Evolutionary conservation across 2,113 vertebrate species (phyloP).

Genomic region (Numenius arquata): DNA sequence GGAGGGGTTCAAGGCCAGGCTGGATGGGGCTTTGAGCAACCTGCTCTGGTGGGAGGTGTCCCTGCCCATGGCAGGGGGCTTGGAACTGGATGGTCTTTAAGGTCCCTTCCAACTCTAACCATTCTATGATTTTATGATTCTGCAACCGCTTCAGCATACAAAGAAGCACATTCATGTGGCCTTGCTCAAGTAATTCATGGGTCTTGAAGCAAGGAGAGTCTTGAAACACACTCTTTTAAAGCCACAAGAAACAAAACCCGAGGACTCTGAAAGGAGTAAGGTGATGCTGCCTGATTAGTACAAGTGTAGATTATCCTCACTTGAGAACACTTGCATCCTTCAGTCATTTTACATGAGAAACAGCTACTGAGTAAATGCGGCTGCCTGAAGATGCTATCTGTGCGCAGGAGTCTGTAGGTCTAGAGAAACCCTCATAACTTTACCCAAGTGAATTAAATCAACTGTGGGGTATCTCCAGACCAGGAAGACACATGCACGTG

Average conservation of each 20-base stretch:
- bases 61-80: no score
- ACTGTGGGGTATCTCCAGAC: neutral
- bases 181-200: neutral
- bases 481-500: neutral
- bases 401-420: neutral
- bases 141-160: neutral
- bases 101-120: no score
- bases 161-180: neutral
- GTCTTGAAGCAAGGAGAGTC: neutral
- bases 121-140: neutral
- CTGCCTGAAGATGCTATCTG: neutral
- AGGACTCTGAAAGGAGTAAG: neutral
- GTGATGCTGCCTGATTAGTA: neutral
- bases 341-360: neutral
- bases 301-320: neutral
- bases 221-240: neutral
- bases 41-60: no score
- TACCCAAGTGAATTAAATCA: neutral
- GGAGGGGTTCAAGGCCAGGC: no score
- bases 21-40: no score
- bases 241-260: neutral
- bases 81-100: no score
- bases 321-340: neutral
- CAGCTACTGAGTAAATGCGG: neutral
- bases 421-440: neutral